A percentile compares a stretch with the other conserved stretches of the same genome.
These are phyloP conservation scores for Eupsittula cactorum DNA, from an alignment of 2,113 vertebrate genomes.

Conservation along the genomic window DNA sequence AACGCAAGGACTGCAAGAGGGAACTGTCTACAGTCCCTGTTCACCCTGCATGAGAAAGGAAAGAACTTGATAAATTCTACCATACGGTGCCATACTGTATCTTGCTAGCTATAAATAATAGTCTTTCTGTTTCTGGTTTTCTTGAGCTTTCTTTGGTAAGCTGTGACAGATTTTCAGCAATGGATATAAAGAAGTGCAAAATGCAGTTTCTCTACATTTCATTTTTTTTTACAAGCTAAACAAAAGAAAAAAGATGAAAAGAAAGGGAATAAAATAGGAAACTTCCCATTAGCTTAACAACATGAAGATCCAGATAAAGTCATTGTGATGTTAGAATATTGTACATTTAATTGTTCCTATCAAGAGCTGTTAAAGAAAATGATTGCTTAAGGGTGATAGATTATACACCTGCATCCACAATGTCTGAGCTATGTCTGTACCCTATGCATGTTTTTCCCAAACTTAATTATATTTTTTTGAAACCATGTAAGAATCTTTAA, in stretches of 20 bases:
- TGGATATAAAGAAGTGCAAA: slow-evolving; percentile 39
- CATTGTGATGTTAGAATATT: not conserved
- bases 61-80: slow-evolving; percentile 69
- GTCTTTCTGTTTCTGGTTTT: slow-evolving; percentile 64
- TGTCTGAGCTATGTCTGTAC: not conserved
- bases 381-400: not conserved
- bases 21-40: slow-evolving; percentile 22
- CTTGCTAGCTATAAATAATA: slow-evolving; percentile 70
- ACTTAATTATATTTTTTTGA: not conserved
- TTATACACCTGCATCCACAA: not conserved
- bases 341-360: not conserved
- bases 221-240: not conserved
- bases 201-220: not conserved
- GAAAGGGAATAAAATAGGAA: not conserved
- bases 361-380: slow-evolving; percentile 6
- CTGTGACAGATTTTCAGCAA: slow-evolving; percentile 62
- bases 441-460: not conserved
- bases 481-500: not conserved
- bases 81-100: slow-evolving; percentile 70
- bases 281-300: not conserved
- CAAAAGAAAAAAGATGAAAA: not conserved
- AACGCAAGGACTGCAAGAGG: not conserved
- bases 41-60: slow-evolving; percentile 24
- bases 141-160: slow-evolving; percentile 52
- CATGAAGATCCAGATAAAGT: not conserved